Evolutionary conservation across 1,140 invertebrate species (phyloP).

Genomic region (Hormaphis cornu): DNA sequence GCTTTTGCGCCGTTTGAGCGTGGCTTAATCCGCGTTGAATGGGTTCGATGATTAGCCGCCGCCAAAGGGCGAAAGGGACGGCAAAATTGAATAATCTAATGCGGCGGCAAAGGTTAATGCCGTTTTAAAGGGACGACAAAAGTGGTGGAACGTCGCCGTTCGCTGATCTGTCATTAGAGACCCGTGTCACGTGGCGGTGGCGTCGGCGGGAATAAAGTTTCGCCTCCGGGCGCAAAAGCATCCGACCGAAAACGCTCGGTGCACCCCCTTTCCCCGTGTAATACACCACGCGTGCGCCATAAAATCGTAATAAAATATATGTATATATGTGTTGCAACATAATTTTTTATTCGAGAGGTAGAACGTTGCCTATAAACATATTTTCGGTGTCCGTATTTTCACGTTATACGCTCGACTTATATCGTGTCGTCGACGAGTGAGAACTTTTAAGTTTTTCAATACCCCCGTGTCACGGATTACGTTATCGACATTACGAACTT

Average conservation of each 20-base stretch:
- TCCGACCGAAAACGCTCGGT: slow-evolving; percentile 24
- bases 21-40: slow-evolving; percentile 13
- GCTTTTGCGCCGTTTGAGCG: slow-evolving; percentile 14
- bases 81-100: slow-evolving; percentile 27
- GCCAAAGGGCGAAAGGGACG: not conserved
- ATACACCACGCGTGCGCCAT: no score
- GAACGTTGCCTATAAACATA: no score
- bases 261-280: no score
- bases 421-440: no score
- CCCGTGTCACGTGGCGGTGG: slow-evolving; percentile 25
- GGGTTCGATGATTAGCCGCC: slow-evolving; percentile 9
- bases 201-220: slow-evolving; percentile 17
- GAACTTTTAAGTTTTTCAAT: no score
- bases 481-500: no score
- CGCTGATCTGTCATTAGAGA: slow-evolving; percentile 32
- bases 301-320: no score
- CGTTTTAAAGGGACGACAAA: slow-evolving; percentile 3
- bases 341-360: no score
- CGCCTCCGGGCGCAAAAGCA: slow-evolving; percentile 21
- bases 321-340: no score
- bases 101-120: slow-evolving; percentile 27
- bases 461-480: no score
- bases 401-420: no score
- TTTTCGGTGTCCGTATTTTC: no score
- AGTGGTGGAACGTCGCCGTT: slow-evolving; percentile 6